These are phyloP conservation scores for Gavia stellata DNA, from an alignment of 2,113 vertebrate species.

Conservation along the genomic window DNA sequence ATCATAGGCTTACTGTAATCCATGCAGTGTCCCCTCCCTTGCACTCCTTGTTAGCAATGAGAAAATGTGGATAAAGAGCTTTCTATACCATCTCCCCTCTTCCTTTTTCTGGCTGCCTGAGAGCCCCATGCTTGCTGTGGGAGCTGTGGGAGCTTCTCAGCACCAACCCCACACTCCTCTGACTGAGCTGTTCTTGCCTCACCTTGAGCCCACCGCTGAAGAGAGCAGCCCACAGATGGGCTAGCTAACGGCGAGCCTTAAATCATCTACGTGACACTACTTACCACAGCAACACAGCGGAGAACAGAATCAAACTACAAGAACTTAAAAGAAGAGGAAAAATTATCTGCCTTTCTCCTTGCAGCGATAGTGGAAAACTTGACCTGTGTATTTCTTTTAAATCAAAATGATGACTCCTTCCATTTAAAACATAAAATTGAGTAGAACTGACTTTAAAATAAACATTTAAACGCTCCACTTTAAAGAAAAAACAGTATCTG, in stretches of 20 bases:
- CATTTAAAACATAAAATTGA: neutral
- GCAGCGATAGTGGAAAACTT: neutral
- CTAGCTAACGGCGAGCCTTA: neutral
- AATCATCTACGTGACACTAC: neutral
- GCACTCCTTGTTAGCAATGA: neutral
- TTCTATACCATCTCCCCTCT: neutral
- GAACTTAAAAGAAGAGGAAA: neutral
- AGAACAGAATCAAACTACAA: neutral
- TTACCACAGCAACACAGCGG: neutral
- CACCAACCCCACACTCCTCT: neutral
- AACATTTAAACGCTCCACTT: neutral
- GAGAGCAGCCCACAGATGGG: neutral
- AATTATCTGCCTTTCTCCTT: neutral
- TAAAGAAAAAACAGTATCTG: neutral
- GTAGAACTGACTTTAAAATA: neutral
- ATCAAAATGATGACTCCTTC: neutral
- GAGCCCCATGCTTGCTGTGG: neutral
- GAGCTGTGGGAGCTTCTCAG: neutral
- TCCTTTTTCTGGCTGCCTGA: neutral
- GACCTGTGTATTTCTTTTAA: neutral
- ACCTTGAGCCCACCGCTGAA: neutral
- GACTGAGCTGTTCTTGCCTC: neutral
- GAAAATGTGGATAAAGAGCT: neutral
- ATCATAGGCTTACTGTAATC: neutral
- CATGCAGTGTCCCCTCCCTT: fast-evolving